These are phyloP conservation scores for Centropus unirufus DNA, from an alignment of 2,113 vertebrate genomes.

Conservation along the genomic window DNA sequence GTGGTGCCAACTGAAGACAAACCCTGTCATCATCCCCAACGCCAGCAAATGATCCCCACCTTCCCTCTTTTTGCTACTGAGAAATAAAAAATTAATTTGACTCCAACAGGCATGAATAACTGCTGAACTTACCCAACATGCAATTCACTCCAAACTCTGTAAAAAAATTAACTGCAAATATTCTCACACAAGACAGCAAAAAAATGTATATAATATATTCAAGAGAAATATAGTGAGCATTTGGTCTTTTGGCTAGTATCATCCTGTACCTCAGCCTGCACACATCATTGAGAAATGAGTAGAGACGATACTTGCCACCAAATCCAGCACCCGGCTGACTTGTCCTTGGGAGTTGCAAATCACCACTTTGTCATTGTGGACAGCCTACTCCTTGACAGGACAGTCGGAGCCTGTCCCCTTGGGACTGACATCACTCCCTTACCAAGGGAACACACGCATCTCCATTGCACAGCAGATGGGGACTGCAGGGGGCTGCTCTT, in stretches of 20 bases:
- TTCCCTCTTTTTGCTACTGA: not conserved
- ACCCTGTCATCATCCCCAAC: not conserved
- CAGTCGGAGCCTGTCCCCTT: not conserved
- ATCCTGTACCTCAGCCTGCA: not conserved
- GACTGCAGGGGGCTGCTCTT: no score
- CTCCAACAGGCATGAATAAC: not conserved
- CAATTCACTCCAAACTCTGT: not conserved
- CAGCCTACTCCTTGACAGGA: not conserved
- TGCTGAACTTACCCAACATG: not conserved
- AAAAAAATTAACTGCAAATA: not conserved
- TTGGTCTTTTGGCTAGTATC: not conserved
- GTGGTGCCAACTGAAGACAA: not conserved
- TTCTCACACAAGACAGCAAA: not conserved
- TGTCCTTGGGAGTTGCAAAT: not conserved
- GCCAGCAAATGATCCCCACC: not conserved
- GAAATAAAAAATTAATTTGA: not conserved
- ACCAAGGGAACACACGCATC: rapidly evolving
- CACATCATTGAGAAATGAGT: not conserved
- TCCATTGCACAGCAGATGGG: not conserved
- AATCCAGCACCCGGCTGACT: not conserved
- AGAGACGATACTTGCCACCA: rapidly evolving
- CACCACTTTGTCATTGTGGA: not conserved
- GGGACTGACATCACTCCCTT: not conserved
- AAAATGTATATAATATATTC: no score
- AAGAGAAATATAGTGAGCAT: rapidly evolving